phyloP scores from a whole-genome alignment of 2,797 vertebrate species.

The Morus bassanus region DNA sequence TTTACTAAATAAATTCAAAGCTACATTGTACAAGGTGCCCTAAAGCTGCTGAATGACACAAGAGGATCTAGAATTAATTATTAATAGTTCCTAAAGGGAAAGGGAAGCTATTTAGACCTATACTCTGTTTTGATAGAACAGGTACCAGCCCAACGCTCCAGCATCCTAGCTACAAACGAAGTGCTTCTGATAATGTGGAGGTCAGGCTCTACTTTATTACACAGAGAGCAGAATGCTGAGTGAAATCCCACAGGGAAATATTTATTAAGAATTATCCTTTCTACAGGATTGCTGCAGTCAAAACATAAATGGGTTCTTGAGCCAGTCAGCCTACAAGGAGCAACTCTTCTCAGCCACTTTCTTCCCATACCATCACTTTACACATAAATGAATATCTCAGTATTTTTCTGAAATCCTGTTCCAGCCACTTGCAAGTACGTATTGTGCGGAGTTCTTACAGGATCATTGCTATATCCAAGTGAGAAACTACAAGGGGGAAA shows the following conservation, averaged over 20 bases:
- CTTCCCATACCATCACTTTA: neutral
- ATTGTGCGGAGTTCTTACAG: neutral
- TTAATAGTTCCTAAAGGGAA: constrained; percentile 46
- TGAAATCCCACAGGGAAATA: constrained; percentile 25
- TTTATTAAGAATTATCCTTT: neutral
- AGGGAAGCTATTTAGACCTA: constrained; percentile 38
- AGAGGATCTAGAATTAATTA: constrained; percentile 42
- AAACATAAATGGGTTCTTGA: neutral
- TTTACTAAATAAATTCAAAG: constrained; percentile 8
- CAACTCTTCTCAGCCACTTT: neutral
- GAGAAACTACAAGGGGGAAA: neutral
- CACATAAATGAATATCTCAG: neutral
- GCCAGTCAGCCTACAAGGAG: neutral
- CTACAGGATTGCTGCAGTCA: neutral
- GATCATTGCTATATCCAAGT: neutral
- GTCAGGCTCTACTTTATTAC: neutral
- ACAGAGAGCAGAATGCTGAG: neutral
- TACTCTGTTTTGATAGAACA: neutral
- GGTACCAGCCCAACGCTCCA: neutral
- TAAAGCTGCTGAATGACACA: constrained; percentile 9
- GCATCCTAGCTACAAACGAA: neutral
- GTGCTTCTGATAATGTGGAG: neutral
- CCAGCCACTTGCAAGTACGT: neutral
- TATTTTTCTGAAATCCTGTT: neutral
- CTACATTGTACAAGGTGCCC: neutral